Evolutionary conservation across 2,888 invertebrate species (phyloP), one percentile per base, ranked within the genome.

Genomic region (Adineta ricciae): DNA sequence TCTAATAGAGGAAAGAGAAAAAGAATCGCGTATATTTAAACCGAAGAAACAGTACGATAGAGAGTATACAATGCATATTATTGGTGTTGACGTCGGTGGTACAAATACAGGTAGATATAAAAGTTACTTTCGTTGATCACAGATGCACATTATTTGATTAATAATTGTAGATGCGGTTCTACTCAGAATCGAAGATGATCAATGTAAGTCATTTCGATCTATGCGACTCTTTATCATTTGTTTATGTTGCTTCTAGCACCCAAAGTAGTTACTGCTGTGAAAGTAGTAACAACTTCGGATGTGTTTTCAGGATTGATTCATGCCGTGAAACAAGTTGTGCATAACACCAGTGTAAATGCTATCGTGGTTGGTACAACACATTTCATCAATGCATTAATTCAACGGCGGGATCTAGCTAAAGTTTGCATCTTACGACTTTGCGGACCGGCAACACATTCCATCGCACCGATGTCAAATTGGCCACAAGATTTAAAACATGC

Each of bases 51-150:
- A 5, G 46, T 46, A 11, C 11, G 11, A 8, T n/a, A 38, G 2
- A 38, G 11, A 2, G 2, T 27, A 19, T 64, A 5, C 21, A 41
- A 41, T 46, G 27, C 19, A 32, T 36, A 16, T 64, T 16, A 86
- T 89, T 8, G 89, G 89, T 24, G 89, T 90, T 9, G 89, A 90
- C 86, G 89, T 89, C 8, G 89, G 89, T 5, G 89, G 89, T 11
- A 90, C 89, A 19, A 90, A 90, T 86, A 90, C 89, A 4, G 89
- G 89, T 85, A 89, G 89, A 19, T 89, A 88, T 5, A 86, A 5
- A 11, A 5, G 46, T 8, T 46, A 8, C 46, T 89, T 54, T 83
- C 89, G 16, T 50, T 78, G 21, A 86, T 86, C 3, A 21, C 21
- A 52, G 5, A 21, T 11, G 11, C 11, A 8, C 16, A 3, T 52